These are phyloP conservation scores for Lanius ludovicianus DNA, from an alignment of 2,113 vertebrate genomes.

Conservation along the genomic window DNA sequence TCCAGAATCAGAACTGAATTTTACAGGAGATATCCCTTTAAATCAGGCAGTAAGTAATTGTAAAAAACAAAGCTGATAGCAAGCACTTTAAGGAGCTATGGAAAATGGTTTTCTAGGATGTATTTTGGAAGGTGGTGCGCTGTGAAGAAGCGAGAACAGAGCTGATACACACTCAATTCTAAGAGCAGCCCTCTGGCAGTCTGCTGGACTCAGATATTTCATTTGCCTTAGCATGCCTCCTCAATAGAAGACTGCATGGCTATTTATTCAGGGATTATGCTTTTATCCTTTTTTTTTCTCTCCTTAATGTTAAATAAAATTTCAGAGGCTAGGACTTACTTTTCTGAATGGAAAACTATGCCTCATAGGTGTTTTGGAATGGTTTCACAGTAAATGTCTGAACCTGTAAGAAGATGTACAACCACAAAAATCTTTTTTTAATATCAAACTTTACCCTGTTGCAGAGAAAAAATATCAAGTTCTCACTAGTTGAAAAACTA, in stretches of 20 bases:
- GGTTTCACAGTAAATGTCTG: neutral
- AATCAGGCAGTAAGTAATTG: neutral
- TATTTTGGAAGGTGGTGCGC: neutral
- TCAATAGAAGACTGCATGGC: neutral
- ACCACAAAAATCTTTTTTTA: neutral
- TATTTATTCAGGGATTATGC: neutral
- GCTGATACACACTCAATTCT: neutral
- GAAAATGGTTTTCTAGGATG: neutral
- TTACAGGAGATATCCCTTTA: neutral
- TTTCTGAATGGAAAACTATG: neutral
- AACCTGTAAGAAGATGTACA: neutral
- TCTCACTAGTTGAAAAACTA: neutral
- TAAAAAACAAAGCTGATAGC: neutral
- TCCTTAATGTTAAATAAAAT: neutral
- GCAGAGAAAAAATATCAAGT: neutral
- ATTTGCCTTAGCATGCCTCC: neutral
- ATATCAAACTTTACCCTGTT: neutral
- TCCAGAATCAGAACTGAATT: neutral
- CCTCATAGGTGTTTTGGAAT: neutral
- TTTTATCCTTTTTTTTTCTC: neutral
- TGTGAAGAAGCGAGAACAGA: neutral
- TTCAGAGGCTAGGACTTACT: neutral
- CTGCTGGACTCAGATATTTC: neutral
- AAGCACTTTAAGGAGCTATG: neutral
- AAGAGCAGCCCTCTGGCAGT: neutral